Base-by-base conservation (phyloP, 2,888 invertebrate genomes). In the Lithophane socia region DNA sequence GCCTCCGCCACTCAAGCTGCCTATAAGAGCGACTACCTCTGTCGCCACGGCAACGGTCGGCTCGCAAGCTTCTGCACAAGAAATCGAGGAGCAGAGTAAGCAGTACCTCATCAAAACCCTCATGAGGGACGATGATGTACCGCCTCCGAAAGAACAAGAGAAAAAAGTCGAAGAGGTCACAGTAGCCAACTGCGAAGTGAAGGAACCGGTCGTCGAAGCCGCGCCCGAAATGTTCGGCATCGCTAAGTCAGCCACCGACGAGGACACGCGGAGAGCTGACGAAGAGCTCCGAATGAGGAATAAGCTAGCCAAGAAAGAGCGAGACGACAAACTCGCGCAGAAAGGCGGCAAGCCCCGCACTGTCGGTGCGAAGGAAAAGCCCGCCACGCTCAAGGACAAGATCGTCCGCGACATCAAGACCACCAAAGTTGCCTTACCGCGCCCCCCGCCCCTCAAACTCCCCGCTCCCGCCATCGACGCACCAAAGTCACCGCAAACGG, bases 51-150 rank as follows among this genome's bases (percentile, higher is more conserved):
- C 97, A 84, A 94, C 96, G 76, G 97, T 96, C 21, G 96, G 95
- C 79, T 95, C 95, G 0, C 91, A 97, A 93, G 94, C 95, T 89
- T 89, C 97, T 88, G 89, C 97, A 91, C 93, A 97, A 91, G 97
- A 97, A 72, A 97, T 97, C 67, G 97, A 97, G 79, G 97, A 97
- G 79, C 98, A 98, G 91, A 97, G 97, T 93, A 97, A 98, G 90
- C 98, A 98, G 95, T 98, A 98, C 97, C 97, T 99, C 65, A 98
- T 99, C 88, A 99, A 99, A 96, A 99, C 99, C 0, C 97, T 99
- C 82, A 99, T 99, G 84, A 98, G 99, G 61, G 98, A 98, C 91
- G 97, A 99, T 90, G 99, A 99, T 90, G 98, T 98, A 4, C 98
- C 98, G 94, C 98, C 98, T 49, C 89, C 97, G 93, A 87, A 97